Percentiles rank a stretch among this genome's conserved stretches.
Conservation (phyloP, 1,140 invertebrate species). For the Drosophila parvula region DNA sequence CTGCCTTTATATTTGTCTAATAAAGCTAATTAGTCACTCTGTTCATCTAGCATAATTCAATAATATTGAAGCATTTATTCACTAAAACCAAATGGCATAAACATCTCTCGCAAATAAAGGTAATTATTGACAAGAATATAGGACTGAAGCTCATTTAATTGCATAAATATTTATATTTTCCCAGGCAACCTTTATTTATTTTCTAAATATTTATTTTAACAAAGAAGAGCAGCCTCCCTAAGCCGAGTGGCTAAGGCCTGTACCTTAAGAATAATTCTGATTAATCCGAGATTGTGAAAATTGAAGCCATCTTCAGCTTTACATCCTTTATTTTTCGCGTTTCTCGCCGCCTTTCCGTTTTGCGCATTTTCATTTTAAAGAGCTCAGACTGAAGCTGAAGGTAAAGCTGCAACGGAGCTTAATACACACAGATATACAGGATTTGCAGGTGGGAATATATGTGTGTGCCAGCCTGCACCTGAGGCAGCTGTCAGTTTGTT, state of each 20-base stretch:
- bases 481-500: conserved; percentile 61
- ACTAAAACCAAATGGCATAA: neutral
- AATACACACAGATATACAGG: conserved; percentile 1
- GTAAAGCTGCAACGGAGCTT: conserved; percentile 21
- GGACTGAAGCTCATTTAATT: neutral
- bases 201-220: neutral
- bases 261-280: conserved; percentile 4
- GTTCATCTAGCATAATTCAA: neutral
- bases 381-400: neutral
- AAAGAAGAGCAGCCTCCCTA: neutral
- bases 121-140: neutral
- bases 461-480: conserved; percentile 12
- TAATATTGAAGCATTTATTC: conserved; percentile 3
- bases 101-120: neutral
- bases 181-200: neutral
- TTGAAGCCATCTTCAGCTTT: neutral
- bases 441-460: conserved; percentile 5
- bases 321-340: neutral
- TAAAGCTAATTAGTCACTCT: conserved; percentile 6
- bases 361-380: conserved; percentile 37
- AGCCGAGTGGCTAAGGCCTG: neutral
- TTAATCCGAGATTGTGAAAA: conserved; percentile 25
- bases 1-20: neutral
- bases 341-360: neutral
- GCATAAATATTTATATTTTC: neutral